Evolutionary conservation across 2,113 vertebrate genomes (phyloP).

Genomic region (Cisticola juncidis): DNA sequence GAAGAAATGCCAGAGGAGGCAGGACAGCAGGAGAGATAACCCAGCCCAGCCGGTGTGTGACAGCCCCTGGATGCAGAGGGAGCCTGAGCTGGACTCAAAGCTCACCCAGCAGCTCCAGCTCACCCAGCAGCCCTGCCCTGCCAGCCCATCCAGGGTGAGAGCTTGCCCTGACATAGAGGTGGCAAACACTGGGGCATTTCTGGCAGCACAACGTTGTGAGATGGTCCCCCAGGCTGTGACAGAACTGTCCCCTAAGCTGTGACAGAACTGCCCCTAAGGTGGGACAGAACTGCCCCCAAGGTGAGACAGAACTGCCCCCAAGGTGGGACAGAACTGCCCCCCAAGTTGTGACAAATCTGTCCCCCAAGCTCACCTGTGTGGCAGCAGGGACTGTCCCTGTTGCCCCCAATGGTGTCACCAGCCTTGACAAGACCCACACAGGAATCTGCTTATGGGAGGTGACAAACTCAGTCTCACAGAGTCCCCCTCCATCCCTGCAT

Average conservation of each 20-base stretch:
- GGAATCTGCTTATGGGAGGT: neutral
- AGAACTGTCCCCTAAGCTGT: neutral
- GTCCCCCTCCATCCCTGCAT: neutral
- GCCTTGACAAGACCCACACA: neutral
- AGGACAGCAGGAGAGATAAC: neutral
- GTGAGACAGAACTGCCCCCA: too few relatives aligned
- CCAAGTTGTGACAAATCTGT: neutral
- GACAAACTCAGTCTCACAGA: neutral
- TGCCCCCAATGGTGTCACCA: neutral
- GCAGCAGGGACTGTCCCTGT: neutral
- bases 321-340: too few relatives aligned
- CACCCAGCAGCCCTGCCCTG: neutral
- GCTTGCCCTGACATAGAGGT: rapidly evolving
- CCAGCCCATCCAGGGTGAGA: rapidly evolving
- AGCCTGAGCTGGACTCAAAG: neutral
- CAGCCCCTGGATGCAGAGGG: neutral
- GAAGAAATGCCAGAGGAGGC: neutral
- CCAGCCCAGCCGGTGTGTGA: rapidly evolving
- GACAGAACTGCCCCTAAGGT: neutral
- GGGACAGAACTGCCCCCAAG: neutral
- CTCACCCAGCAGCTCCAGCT: neutral
- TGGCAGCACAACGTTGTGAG: too few relatives aligned
- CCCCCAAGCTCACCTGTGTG: rapidly evolving
- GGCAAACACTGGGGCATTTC: neutral
- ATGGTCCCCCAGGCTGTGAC: neutral